Evolutionary conservation across 2,113 vertebrate genomes (phyloP).

Genomic region (Piprites chloris): DNA sequence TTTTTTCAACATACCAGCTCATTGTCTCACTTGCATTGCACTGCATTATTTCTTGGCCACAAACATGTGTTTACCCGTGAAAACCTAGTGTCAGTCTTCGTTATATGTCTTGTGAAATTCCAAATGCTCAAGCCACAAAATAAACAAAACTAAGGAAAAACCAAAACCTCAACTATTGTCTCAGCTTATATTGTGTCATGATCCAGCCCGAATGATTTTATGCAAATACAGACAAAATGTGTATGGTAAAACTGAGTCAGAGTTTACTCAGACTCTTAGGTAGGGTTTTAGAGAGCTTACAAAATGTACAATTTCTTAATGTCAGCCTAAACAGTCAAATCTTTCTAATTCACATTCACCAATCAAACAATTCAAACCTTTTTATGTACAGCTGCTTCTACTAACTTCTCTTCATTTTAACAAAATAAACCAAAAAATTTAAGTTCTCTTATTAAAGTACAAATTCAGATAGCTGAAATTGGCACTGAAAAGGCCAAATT

Average conservation of each 20-base stretch:
- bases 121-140: slow-evolving; percentile 53
- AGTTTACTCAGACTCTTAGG: slow-evolving; percentile 7
- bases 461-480: not conserved
- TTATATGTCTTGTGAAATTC: slow-evolving; percentile 56
- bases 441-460: not conserved
- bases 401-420: not conserved
- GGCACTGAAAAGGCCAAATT: not conserved
- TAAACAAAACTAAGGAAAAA: slow-evolving; percentile 56
- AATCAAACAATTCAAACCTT: not conserved
- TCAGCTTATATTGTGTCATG: slow-evolving; percentile 20
- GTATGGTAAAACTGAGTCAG: slow-evolving; percentile 54
- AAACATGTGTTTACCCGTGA: slow-evolving; percentile 45
- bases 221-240: slow-evolving; percentile 49
- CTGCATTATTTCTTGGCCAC: slow-evolving; percentile 44
- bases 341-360: not conserved
- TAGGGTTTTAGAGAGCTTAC: not conserved
- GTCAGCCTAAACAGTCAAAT: not conserved
- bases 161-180: slow-evolving; percentile 56
- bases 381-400: not conserved
- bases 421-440: not conserved
- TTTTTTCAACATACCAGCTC: not conserved
- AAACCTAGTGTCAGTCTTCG: slow-evolving; percentile 43
- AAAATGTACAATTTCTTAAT: not conserved
- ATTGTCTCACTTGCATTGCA: not conserved
- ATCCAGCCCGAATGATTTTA: slow-evolving; percentile 39